Conservation (phyloP, 2,113 vertebrate genomes). For the Otolemur garnettii region DNA sequence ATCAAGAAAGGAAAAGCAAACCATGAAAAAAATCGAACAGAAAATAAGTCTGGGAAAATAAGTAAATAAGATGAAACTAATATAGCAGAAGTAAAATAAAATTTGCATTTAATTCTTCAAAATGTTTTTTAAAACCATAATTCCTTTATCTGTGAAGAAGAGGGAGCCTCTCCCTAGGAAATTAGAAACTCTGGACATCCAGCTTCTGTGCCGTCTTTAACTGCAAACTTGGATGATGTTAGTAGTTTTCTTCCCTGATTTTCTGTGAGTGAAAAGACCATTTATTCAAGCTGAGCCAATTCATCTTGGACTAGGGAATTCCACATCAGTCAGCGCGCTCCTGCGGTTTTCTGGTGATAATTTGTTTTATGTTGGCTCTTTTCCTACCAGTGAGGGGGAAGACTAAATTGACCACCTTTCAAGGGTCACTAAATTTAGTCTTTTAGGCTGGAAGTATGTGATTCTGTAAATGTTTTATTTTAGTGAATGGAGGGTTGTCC, state of each 20-base stretch:
- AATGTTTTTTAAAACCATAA: background rate
- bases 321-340: background rate
- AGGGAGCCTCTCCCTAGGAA: background rate
- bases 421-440: constrained; percentile 34
- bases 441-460: constrained; percentile 17
- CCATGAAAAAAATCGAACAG: background rate
- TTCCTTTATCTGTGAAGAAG: background rate
- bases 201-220: background rate
- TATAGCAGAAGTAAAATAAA: constrained; percentile 40
- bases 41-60: constrained; percentile 12
- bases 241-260: constrained; percentile 10
- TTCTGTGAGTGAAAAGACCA: constrained; percentile 4
- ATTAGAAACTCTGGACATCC: background rate
- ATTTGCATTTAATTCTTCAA: constrained; percentile 26
- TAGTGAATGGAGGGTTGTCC: constrained; percentile 39
- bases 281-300: background rate
- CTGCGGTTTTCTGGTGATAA: background rate
- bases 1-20: background rate
- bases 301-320: background rate
- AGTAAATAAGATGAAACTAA: constrained; percentile 6
- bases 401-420: background rate
- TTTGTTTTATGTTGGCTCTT: constrained; percentile 2
- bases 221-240: background rate
- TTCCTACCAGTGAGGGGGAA: background rate
- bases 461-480: constrained; percentile 35